phyloP scores from a whole-genome alignment of 2,888 invertebrate species.

The Hirtodrosophila confusa region DNA sequence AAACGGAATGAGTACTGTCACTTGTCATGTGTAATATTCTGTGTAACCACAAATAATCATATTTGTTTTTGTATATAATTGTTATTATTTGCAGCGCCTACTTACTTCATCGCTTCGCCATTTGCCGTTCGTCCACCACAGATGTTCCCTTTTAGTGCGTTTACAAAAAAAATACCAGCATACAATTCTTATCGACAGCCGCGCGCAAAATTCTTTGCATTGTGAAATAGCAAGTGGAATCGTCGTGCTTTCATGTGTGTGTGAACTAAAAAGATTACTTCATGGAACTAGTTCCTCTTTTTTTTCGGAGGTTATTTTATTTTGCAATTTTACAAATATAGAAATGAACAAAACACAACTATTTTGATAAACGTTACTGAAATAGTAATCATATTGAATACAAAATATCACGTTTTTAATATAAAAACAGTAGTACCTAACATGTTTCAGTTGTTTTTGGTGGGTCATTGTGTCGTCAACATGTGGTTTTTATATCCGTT shows the following conservation, averaged over 20 bases:
- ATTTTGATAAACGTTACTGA: too few species aligned
- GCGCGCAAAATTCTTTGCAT: conserved; percentile 49
- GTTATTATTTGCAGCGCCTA: conserved; percentile 31
- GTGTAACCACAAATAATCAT: too few species aligned
- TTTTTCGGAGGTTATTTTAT: too few species aligned
- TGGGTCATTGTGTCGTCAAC: too few species aligned
- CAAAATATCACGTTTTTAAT: too few species aligned
- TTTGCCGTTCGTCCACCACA: conserved; percentile 13
- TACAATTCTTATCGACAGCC: conserved; percentile 27
- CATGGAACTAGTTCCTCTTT: conserved; percentile 1
- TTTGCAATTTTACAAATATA: too few species aligned
- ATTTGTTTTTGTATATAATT: neutral
- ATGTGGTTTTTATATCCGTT: too few species aligned
- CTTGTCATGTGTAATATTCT: conserved; percentile 19
- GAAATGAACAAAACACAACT: too few species aligned
- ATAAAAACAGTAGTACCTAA: too few species aligned
- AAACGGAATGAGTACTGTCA: conserved; percentile 38
- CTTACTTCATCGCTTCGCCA: conserved; percentile 23
- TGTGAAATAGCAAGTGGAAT: conserved; percentile 28
- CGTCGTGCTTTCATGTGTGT: conserved; percentile 7
- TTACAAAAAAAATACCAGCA: conserved; percentile 47
- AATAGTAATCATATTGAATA: too few species aligned
- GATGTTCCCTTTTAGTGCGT: conserved; percentile 22
- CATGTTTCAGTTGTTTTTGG: too few species aligned
- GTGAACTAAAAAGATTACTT: conserved; percentile 7